These are phyloP conservation scores for Archivesica marissinica DNA, from an alignment of 1,140 invertebrate species.

Conservation along the genomic window DNA sequence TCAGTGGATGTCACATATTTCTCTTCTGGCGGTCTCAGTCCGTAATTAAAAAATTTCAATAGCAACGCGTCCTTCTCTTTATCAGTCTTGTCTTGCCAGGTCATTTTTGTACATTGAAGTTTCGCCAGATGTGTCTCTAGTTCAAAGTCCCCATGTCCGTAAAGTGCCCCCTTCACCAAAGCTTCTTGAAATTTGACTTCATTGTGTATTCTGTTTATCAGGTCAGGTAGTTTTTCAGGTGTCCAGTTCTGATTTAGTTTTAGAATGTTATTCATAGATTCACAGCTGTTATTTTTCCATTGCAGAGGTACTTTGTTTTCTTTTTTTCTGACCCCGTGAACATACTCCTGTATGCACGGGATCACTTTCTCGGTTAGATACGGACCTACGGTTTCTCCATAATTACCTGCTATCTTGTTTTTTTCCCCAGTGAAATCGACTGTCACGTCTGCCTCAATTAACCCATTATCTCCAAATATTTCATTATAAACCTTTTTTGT, in stretches of 20 bases:
- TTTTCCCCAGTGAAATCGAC: neutral
- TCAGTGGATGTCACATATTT: neutral
- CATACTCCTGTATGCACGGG: conserved; percentile 4
- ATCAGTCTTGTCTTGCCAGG: conserved; percentile 22
- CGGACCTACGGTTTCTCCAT: neutral
- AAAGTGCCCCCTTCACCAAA: neutral
- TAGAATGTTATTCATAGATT: conserved; percentile 51
- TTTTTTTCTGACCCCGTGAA: neutral
- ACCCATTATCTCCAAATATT: conserved; percentile 30
- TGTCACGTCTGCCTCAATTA: neutral
- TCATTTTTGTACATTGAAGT: neutral
- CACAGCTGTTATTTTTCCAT: conserved; percentile 46
- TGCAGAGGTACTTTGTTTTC: neutral
- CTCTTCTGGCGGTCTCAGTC: neutral
- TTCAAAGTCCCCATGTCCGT: conserved; percentile 34
- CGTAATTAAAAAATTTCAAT: neutral
- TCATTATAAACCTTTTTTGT: conserved; percentile 9
- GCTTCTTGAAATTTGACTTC: conserved; percentile 30
- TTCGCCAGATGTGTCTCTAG: neutral
- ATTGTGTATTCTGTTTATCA: conserved; percentile 31
- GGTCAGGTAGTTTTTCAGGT: conserved; percentile 31
- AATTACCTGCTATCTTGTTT: neutral
- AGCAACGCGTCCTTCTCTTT: conserved; percentile 2
- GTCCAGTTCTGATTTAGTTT: conserved; percentile 48
- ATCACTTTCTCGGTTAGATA: conserved; percentile 19